Percentiles rank a stretch among this genome's conserved stretches.
phyloP scores from a whole-genome alignment of 1,140 invertebrate species.

The Leguminivora glycinivorella region DNA sequence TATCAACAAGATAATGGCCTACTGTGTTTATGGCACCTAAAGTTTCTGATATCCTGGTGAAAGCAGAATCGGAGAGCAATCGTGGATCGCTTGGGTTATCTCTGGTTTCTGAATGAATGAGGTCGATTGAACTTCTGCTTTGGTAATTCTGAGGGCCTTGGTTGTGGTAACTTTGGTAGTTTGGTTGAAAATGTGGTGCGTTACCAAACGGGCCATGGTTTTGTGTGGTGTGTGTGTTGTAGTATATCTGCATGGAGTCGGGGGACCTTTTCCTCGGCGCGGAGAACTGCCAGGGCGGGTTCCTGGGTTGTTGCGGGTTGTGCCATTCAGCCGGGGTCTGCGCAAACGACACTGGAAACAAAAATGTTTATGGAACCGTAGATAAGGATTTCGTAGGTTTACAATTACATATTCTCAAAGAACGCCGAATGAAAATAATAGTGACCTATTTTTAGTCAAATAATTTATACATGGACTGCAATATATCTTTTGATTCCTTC shows the following conservation, averaged over 20 bases:
- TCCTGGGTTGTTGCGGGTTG: constrained; percentile 54
- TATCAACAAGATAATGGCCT: constrained; percentile 90
- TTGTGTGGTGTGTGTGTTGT: constrained; percentile 27
- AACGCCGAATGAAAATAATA: not conserved
- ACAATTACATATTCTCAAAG: not conserved
- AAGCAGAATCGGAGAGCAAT: constrained; percentile 80
- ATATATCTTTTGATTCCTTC: too few relatives aligned
- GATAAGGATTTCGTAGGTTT: not conserved
- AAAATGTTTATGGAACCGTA: constrained; percentile 13
- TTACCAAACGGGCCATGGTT: not conserved
- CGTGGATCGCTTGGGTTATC: constrained; percentile 63
- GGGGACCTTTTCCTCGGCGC: constrained; percentile 64
- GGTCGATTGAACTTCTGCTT: constrained; percentile 50
- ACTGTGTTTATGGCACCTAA: constrained; percentile 89
- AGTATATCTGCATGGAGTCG: constrained; percentile 39
- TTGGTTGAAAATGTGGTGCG: constrained; percentile 1
- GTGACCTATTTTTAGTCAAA: too few relatives aligned
- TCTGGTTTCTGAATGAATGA: constrained; percentile 50
- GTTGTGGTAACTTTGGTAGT: constrained; percentile 39
- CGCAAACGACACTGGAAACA: constrained; percentile 57
- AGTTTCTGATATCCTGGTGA: constrained; percentile 83
- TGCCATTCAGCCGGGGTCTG: constrained; percentile 50
- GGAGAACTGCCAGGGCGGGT: constrained; percentile 66
- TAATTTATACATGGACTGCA: too few relatives aligned
- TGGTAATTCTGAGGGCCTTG: constrained; percentile 52